phyloP scores from a whole-genome alignment of 2,888 invertebrate genomes.

The Acrobasis suavella region DNA sequence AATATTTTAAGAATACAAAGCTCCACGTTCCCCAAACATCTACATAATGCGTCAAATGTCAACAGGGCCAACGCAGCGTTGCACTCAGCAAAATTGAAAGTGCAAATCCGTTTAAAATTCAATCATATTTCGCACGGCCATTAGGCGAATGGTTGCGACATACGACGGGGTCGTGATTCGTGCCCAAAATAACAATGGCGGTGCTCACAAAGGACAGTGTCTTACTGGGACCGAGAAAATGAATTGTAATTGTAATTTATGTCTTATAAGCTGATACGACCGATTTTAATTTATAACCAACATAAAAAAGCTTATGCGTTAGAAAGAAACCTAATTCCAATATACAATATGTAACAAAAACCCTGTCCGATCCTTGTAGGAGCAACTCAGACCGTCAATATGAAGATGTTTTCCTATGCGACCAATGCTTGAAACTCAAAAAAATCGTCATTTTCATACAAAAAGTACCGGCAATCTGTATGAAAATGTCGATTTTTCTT shows the following conservation, averaged over 20 bases:
- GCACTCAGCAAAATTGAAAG: constrained; percentile 30
- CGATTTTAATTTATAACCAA: too few relatives aligned
- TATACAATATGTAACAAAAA: too few relatives aligned
- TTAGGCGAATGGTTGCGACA: constrained; percentile 48
- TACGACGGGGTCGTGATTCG: constrained; percentile 42
- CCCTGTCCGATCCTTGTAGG: too few relatives aligned
- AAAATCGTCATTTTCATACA: too few relatives aligned
- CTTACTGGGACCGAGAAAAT: constrained; percentile 29
- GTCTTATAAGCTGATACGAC: neutral
- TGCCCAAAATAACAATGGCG: constrained; percentile 49
- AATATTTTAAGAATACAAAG: neutral
- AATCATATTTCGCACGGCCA: constrained; percentile 46
- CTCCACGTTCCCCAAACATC: neutral
- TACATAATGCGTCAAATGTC: neutral
- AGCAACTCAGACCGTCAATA: too few relatives aligned
- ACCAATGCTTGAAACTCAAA: too few relatives aligned
- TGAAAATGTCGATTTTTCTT: too few relatives aligned
- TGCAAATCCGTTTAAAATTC: constrained; percentile 39
- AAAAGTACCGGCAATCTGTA: too few relatives aligned
- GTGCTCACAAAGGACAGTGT: constrained; percentile 3
- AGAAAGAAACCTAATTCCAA: too few relatives aligned
- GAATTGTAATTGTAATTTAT: constrained; percentile 9
- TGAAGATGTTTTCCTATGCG: too few relatives aligned
- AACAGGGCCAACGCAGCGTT: constrained; percentile 16
- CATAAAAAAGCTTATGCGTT: too few relatives aligned